phyloP scores from a whole-genome alignment of 2,113 vertebrate species.

The Ammospiza nelsoni region DNA sequence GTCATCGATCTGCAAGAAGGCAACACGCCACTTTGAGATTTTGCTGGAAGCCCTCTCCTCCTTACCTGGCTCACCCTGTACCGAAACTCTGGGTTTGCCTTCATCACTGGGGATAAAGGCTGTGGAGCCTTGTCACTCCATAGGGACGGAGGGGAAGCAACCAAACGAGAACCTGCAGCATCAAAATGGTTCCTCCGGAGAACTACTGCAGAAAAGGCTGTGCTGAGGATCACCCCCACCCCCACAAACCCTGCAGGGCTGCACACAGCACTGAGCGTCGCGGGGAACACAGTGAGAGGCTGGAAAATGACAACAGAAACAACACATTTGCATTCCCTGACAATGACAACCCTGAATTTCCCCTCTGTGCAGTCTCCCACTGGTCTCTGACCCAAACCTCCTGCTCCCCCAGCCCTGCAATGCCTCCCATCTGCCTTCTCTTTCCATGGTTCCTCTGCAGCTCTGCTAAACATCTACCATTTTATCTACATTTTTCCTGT shows the following conservation, averaged over 20 bases:
- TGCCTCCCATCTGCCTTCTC: not conserved
- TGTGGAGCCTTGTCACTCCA: not conserved
- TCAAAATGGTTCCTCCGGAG: constrained; percentile 24
- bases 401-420: not conserved
- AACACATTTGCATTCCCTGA: not conserved
- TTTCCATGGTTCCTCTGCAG: not conserved
- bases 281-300: not conserved
- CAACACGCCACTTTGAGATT: not conserved
- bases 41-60: not conserved
- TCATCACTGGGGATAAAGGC: not conserved
- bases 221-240: not conserved
- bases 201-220: not conserved
- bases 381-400: not conserved
- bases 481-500: not conserved
- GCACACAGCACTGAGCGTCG: not conserved
- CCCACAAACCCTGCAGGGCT: not conserved
- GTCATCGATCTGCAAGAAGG: not conserved
- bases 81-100: not conserved
- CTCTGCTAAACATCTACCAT: not conserved
- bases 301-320: not conserved
- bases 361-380: not conserved
- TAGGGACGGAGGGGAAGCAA: not conserved
- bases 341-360: not conserved
- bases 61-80: not conserved
- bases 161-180: not conserved